Base-by-base conservation (phyloP, 2,113 vertebrate genomes). In the Anolis carolinensis region DNA sequence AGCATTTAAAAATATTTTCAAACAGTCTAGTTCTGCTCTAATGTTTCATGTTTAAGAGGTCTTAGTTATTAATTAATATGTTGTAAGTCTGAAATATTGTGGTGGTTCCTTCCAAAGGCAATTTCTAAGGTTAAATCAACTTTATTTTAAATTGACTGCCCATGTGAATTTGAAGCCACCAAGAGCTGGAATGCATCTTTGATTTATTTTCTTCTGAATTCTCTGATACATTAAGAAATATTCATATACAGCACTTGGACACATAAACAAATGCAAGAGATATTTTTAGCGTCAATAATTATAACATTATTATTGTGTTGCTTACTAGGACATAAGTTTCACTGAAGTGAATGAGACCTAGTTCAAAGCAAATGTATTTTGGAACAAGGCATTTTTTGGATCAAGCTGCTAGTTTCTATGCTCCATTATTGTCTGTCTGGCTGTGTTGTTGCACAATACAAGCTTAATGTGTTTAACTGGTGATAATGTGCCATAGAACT, bases 381-480 rank as follows among this genome's bases (percentile, higher is more conserved):
- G n/a, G 7, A 52, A 32, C 23, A 6, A 79, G 32, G 14, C 16
- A 1, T 59, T 16, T 44, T 23, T 32, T 13, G n/a, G 30, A 23
- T 82, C 23, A 6, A 79, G 32, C 55, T 36, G 9, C 50, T 63
- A 23, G 27, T 30, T 27, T 76, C 44, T 30, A 73, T 34, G 32
- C 84, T 84, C 62, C 80, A 90, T 82, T 25, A 25, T 32, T 32
- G 20, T 65, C 39, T 67, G 20, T 36, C 78, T 76, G n/a, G 1
- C 34, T 62, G 72, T 78, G 50, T 87, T 87, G 89, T 82, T 0
- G 13, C 59, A 13, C 55, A 68, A 70, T 65, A 68, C 65, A 72
- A 83, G 11, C 13, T 5, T 79, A 77, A 90, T 91, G 89, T 90
- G 88, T 73, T 93, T 90, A 93, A 91, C 89, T 91, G 93, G 93